phyloP scores from a whole-genome alignment of 2,888 invertebrate genomes.

The Dasysyrphus tricinctus region DNA sequence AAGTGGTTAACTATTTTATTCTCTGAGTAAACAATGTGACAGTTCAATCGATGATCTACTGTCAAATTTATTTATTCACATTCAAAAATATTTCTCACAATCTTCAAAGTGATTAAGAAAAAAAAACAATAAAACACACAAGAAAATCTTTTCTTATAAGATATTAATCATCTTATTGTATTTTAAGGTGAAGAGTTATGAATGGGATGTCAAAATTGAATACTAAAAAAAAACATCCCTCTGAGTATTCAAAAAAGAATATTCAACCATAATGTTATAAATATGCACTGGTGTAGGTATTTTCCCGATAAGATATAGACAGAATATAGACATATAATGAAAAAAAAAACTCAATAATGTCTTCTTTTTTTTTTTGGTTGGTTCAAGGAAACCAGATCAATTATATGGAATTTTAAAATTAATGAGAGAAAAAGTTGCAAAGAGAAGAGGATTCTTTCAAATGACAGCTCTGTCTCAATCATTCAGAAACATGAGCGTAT shows the following conservation, averaged over 20 bases:
- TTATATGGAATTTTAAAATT: slow-evolving; percentile 34
- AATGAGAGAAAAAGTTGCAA: slow-evolving; percentile 20
- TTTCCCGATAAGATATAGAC: slow-evolving; percentile 5
- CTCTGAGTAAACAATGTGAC: background rate
- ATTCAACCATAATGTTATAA: slow-evolving; percentile 7
- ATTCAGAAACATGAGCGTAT: slow-evolving; percentile 9
- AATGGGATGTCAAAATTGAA: slow-evolving; percentile 10
- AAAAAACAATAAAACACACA: background rate
- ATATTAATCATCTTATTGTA: slow-evolving; percentile 11
- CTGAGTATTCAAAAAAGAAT: background rate
- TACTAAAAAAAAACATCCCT: slow-evolving; percentile 10
- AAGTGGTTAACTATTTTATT: background rate
- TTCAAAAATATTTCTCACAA: background rate
- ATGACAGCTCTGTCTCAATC: background rate
- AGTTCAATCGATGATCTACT: background rate
- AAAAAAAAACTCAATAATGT: background rate
- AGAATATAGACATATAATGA: too few species aligned
- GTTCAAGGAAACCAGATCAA: slow-evolving; percentile 16
- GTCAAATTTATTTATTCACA: background rate
- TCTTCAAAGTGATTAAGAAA: background rate
- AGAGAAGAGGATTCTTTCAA: background rate
- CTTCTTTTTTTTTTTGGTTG: background rate
- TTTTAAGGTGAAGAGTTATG: slow-evolving; percentile 14
- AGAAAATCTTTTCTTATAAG: slow-evolving; percentile 10
- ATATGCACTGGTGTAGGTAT: background rate